Percentiles rank a stretch among this genome's conserved stretches.
These are phyloP conservation scores for Antennarius striatus DNA, from an alignment of 2,113 vertebrate genomes.

Conservation along the genomic window DNA sequence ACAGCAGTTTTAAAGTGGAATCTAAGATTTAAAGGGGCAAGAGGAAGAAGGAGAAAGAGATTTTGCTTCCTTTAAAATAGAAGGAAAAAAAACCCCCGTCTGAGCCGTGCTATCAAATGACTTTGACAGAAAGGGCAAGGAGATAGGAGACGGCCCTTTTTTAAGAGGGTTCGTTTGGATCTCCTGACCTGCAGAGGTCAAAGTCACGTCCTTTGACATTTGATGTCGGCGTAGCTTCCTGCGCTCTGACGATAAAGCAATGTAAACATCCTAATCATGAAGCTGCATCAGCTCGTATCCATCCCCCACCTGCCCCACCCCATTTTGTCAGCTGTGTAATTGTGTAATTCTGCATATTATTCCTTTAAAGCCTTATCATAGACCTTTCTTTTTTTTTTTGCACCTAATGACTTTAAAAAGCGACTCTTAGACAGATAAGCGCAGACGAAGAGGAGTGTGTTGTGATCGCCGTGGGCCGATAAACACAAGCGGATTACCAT, in stretches of 20 bases:
- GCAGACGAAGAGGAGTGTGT: constrained; percentile 61
- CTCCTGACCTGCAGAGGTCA: constrained; percentile 57
- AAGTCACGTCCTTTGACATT: constrained; percentile 53
- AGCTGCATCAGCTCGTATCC: constrained; percentile 53
- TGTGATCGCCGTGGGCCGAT: constrained; percentile 65
- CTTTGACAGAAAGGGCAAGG: constrained; percentile 7
- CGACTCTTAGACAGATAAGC: constrained; percentile 68
- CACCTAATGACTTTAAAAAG: constrained; percentile 73
- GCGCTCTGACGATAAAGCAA: constrained; percentile 59
- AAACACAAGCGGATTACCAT: constrained; percentile 74
- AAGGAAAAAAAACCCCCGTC: background rate
- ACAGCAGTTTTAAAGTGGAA: background rate
- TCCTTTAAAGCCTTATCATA: constrained; percentile 68
- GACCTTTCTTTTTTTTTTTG: constrained; percentile 39
- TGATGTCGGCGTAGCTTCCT: constrained; percentile 44
- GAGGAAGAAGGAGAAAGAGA: constrained; percentile 26
- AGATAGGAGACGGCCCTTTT: constrained; percentile 7
- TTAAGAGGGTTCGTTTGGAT: constrained; percentile 32
- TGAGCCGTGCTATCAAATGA: constrained; percentile 10
- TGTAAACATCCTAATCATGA: constrained; percentile 65
- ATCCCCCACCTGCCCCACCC: background rate
- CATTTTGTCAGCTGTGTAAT: constrained; percentile 50
- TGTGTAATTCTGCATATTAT: constrained; percentile 61
- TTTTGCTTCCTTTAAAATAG: constrained; percentile 15
- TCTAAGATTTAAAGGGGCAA: constrained; percentile 27